Evolutionary conservation across 2,797 vertebrate species (phyloP).

Genomic region (Benthosema pterotum): DNA sequence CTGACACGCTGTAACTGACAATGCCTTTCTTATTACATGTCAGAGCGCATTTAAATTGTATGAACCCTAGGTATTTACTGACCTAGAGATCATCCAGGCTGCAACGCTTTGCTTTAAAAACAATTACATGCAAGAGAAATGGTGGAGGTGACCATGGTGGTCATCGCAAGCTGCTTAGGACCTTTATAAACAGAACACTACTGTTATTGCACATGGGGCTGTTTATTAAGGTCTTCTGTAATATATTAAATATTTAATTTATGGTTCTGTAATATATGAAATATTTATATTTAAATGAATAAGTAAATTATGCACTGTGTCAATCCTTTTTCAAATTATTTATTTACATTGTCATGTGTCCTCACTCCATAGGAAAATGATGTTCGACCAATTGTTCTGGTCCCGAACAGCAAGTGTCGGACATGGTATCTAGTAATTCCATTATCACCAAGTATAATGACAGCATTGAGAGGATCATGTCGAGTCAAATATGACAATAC

Average conservation of each 20-base stretch:
- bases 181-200: no score
- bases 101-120: no score
- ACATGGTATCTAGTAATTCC: conserved; percentile 52
- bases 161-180: no score
- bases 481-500: conserved; percentile 35
- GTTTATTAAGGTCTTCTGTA: not conserved
- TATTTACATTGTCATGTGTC: conserved; percentile 69
- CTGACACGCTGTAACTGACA: no score
- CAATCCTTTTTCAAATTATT: conserved; percentile 50
- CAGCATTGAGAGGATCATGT: conserved; percentile 37
- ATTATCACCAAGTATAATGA: conserved; percentile 44
- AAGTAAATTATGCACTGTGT: conserved; percentile 16
- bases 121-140: no score
- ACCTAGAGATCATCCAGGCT: no score
- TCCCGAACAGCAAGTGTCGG: conserved; percentile 36
- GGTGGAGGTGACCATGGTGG: no score
- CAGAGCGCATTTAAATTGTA: no score
- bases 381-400: conserved; percentile 44
- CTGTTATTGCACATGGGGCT: not conserved
- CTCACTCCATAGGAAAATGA: conserved; percentile 65
- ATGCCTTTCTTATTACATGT: no score
- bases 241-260: conserved; percentile 7
- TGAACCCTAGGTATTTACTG: no score
- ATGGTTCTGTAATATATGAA: conserved; percentile 8
- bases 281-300: not conserved